These are phyloP conservation scores for Gambusia affinis DNA, from an alignment of 2,113 vertebrate genomes.

Conservation along the genomic window DNA sequence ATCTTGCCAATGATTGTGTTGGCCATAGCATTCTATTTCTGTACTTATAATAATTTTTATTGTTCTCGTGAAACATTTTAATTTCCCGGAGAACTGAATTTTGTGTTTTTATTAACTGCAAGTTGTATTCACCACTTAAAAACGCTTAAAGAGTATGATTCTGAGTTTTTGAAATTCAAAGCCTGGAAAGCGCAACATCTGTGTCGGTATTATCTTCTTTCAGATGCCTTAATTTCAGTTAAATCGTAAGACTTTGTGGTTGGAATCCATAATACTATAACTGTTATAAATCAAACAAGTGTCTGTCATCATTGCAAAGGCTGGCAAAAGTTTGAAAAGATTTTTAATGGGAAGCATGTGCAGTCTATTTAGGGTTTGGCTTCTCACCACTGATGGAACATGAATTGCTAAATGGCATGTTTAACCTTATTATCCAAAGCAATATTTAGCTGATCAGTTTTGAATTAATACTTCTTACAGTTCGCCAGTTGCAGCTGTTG, in stretches of 20 bases:
- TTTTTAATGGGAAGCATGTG: slow-evolving; percentile 59
- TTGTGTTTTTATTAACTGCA: neutral
- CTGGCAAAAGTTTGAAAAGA: slow-evolving; percentile 34
- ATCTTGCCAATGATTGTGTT: too few relatives aligned
- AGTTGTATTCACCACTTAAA: neutral
- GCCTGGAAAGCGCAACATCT: neutral
- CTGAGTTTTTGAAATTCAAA: neutral
- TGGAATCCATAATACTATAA: slow-evolving; percentile 33
- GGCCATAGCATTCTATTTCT: neutral
- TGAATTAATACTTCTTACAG: slow-evolving; percentile 14
- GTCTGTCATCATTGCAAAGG: slow-evolving; percentile 51
- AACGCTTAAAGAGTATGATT: neutral
- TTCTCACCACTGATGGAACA: slow-evolving; percentile 35
- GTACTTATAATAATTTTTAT: neutral
- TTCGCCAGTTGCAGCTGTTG: slow-evolving; percentile 20
- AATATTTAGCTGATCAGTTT: slow-evolving; percentile 13
- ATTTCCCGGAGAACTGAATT: neutral
- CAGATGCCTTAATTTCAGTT: slow-evolving; percentile 26
- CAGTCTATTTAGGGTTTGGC: slow-evolving; percentile 41
- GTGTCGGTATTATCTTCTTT: slow-evolving; percentile 6
- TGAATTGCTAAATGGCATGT: slow-evolving; percentile 36
- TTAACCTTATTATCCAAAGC: slow-evolving; percentile 15
- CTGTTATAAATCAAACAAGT: slow-evolving; percentile 25
- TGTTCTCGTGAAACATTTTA: neutral
- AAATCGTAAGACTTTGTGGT: slow-evolving; percentile 36